Evolutionary conservation across 2,797 vertebrate species (phyloP).

Genomic region (Sebastes trivittatus): DNA sequence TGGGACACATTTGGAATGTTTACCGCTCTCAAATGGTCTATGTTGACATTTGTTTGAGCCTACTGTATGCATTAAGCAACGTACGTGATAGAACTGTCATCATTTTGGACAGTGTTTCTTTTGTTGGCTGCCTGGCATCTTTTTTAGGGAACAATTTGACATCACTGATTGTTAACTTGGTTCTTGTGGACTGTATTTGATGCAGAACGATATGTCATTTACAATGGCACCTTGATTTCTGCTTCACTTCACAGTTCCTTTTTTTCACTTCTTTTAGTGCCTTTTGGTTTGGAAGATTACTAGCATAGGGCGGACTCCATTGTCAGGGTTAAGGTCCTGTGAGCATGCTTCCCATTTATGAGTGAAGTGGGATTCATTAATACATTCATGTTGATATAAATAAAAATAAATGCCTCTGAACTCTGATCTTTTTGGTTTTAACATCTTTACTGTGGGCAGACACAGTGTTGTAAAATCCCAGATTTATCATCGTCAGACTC

Average conservation of each 20-base stretch:
- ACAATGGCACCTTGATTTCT: not conserved
- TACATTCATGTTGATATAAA: not conserved
- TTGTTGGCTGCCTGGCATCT: not conserved
- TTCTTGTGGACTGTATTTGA: not conserved
- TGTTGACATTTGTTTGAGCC: not conserved
- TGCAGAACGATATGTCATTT: not conserved
- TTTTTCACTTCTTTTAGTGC: not conserved
- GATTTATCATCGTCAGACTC: not conserved
- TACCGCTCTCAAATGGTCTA: no score
- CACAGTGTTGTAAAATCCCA: not conserved
- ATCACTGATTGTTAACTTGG: not conserved
- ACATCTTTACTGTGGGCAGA: not conserved
- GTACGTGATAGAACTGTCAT: not conserved
- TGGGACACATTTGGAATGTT: no score
- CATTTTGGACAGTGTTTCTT: not conserved
- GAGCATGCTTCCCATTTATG: not conserved
- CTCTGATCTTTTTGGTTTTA: not conserved
- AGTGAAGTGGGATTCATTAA: not conserved
- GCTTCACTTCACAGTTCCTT: not conserved
- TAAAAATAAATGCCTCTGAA: not conserved
- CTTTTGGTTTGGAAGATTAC: not conserved
- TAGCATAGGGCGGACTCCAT: no score
- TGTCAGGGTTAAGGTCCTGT: not conserved
- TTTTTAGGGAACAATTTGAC: not conserved
- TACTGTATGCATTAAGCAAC: not conserved